phyloP scores from a whole-genome alignment of 2,797 vertebrate genomes.

The Sardinella longiceps region DNA sequence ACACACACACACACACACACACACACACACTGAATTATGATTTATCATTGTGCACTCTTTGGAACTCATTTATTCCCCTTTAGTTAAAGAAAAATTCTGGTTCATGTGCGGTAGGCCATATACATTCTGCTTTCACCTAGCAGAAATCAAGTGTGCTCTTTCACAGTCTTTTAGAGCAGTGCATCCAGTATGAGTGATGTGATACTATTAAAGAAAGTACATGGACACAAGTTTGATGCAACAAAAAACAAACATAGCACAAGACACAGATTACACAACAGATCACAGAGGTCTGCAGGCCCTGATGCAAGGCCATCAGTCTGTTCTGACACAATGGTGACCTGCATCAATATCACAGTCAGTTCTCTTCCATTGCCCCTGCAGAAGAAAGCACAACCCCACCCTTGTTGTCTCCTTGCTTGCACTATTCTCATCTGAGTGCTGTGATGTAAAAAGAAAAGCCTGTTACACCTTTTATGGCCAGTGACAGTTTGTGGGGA shows the following conservation, averaged over 20 bases:
- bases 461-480: slow-evolving; percentile 28
- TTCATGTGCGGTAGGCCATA: no score
- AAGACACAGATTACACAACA: no score
- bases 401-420: not conserved
- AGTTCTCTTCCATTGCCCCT: not conserved
- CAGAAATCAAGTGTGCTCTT: no score
- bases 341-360: not conserved
- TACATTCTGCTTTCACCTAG: no score
- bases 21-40: not conserved
- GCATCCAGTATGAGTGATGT: no score
- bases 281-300: not conserved
- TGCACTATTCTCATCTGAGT: not conserved
- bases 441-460: slow-evolving; percentile 13
- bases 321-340: slow-evolving; percentile 9
- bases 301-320: slow-evolving; percentile 21
- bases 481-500: slow-evolving; percentile 23
- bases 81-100: no score
- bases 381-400: not conserved
- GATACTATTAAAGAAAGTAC: no score
- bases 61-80: no score
- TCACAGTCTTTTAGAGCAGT: no score
- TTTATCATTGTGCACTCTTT: not conserved
- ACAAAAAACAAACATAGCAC: no score
- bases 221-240: no score
- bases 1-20: not conserved